phyloP scores from a whole-genome alignment of 1,140 invertebrate genomes.

The Lepidostoma basale region DNA sequence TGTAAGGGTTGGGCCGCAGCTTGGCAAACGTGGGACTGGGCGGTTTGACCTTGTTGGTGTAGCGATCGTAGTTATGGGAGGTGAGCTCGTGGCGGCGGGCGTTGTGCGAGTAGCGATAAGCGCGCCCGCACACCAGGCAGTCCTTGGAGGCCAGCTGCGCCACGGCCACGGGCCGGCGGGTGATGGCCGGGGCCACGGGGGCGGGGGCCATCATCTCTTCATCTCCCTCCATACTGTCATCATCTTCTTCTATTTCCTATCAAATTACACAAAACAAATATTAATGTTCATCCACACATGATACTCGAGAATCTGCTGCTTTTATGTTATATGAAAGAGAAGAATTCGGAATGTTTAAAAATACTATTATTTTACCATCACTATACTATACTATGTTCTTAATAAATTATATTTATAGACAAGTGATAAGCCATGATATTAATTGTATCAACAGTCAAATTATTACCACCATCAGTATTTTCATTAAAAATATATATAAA shows the following conservation, averaged over 20 bases:
- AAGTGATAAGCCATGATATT: too few species aligned
- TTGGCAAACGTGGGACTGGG: constrained; percentile 51
- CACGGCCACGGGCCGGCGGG: constrained; percentile 50
- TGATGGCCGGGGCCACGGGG: background rate
- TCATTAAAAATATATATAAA: too few species aligned
- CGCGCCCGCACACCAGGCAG: constrained; percentile 57
- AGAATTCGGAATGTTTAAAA: too few species aligned
- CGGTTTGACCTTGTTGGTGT: constrained; percentile 56
- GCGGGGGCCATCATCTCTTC: background rate
- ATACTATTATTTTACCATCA: too few species aligned
- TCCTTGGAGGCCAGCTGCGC: constrained; percentile 59
- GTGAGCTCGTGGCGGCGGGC: constrained; percentile 58
- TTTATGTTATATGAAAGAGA: too few species aligned
- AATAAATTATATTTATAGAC: too few species aligned
- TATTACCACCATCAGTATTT: too few species aligned
- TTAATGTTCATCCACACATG: too few species aligned
- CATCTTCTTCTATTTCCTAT: constrained; percentile 12
- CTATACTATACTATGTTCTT: too few species aligned
- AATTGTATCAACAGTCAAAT: too few species aligned
- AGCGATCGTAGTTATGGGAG: constrained; percentile 58
- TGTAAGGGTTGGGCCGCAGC: constrained; percentile 57
- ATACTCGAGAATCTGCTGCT: too few species aligned
- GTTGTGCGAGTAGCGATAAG: constrained; percentile 60
- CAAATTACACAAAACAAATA: too few species aligned
- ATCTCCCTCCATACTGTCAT: background rate